Evolutionary conservation across 2,113 vertebrate species (phyloP), one percentile per base, ranked within the genome.

Genomic region (Peucedramus taeniatus): DNA sequence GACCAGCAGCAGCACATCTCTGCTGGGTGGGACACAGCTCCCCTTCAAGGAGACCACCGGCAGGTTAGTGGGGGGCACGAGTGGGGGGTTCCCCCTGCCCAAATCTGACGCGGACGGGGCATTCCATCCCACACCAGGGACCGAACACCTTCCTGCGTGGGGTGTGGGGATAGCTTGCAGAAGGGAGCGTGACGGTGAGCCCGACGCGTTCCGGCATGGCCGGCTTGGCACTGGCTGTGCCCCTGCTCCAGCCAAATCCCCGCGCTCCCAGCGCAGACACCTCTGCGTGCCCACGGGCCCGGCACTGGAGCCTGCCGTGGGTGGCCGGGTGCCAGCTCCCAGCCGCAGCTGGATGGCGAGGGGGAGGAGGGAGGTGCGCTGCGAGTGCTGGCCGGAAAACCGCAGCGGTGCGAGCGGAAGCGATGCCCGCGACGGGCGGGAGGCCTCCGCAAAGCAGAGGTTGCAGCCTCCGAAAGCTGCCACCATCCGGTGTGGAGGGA

Each of bases 21-120:
- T 97, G 70, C 75, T 89, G 33, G 96, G 92, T 16, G 93, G 96
- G 5, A 96, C 97, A 30, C 96, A 97, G 82, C 24, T 84, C 24
- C 71, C 96, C 71, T 98, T 97, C 66, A 97, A 97, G 82, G 96
- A 97, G 59, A 88, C 89, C 60, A 93, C 96, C 24, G 78, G 97
- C 87, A 97, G 97, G 97, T 97, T 57, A 65, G 79, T 51, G 31
- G 9, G 18, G 45, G 5, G 20, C 13, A 9, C 16, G 37, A 18
- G 3, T 6, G 5, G 17, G 17, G 47, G 30, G 13, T 4, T 9
- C 4, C 7, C 30, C 13, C 4, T 23, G 37, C 44, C 39, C 26
- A 40, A 1, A 54, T 6, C 15, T 8, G 30, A 13, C 45, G 24
- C 56, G 53, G 45, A 50, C 6, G 2, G 75, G n/a, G 31, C 13